Percentiles rank a stretch among this genome's conserved stretches.
phyloP scores from a whole-genome alignment of 1,140 invertebrate species.

The Zaprionus camerounensis region DNA sequence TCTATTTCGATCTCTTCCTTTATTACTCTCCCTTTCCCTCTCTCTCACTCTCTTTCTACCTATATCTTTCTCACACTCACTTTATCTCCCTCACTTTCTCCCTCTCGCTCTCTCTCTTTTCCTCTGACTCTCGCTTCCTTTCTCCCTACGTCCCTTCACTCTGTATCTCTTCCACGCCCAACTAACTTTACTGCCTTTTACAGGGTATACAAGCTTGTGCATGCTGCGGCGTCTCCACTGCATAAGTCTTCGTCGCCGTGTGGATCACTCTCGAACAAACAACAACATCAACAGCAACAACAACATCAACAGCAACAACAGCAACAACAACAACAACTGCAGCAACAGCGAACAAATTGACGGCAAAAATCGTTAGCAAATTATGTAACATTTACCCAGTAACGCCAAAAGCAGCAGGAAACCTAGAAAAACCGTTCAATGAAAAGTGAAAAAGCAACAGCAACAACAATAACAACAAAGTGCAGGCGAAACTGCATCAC shows the following conservation, averaged over 20 bases:
- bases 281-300: neutral
- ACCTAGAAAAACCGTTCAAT: conserved; percentile 77
- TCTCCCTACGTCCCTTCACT: neutral
- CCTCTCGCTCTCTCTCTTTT: neutral
- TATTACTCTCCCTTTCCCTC: neutral
- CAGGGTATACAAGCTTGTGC: conserved; percentile 9
- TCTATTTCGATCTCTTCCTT: too few species aligned
- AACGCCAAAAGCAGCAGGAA: conserved; percentile 79
- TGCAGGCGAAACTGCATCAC: conserved; percentile 53
- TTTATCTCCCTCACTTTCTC: neutral
- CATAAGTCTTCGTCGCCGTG: neutral
- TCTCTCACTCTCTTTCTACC: neutral
- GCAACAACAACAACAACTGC: too few species aligned
- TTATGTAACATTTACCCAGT: conserved; percentile 82
- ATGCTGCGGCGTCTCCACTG: neutral
- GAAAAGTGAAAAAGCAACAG: conserved; percentile 59
- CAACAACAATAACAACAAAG: neutral
- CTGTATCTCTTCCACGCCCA: neutral
- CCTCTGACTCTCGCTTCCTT: too few species aligned
- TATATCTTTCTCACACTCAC: neutral
- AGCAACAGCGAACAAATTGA: conserved; percentile 19
- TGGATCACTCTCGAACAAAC: conserved; percentile 15
- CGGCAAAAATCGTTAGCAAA: conserved; percentile 38
- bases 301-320: neutral
- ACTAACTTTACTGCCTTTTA: neutral